A percentile compares a stretch with the other conserved stretches of the same genome.
Conservation (phyloP, 2,113 vertebrate species). For the Cavia aperea region DNA sequence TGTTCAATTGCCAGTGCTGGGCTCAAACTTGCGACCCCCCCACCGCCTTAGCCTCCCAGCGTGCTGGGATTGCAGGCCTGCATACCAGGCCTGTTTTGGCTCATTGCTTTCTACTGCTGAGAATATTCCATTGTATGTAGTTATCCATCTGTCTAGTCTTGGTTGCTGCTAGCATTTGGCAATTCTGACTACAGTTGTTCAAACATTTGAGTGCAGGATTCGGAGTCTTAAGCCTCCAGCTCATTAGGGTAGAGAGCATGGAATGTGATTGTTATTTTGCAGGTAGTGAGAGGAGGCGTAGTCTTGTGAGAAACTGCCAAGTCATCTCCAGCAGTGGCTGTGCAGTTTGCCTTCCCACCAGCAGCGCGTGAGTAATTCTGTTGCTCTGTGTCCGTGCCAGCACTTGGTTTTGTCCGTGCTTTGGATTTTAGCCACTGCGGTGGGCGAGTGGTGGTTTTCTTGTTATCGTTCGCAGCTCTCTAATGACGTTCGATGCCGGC, state of each 20-base stretch:
- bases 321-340: neutral
- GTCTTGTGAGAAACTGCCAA: neutral
- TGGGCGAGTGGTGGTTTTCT: neutral
- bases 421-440: neutral
- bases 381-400: fast-evolving
- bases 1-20: neutral
- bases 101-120: neutral
- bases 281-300: fast-evolving
- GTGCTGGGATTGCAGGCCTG: neutral
- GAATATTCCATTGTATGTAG: fast-evolving
- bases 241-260: neutral
- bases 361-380: fast-evolving
- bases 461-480: neutral
- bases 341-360: fast-evolving
- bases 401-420: neutral
- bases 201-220: neutral
- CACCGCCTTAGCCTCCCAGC: neutral
- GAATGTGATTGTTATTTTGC: too few relatives aligned
- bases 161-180: neutral
- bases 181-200: neutral
- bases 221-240: neutral
- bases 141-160: neutral
- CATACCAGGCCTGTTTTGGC: neutral
- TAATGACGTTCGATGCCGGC: fast-evolving
- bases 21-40: neutral